Evolutionary conservation across 2,797 vertebrate species (phyloP), one percentile per base, ranked within the genome.

Genomic region (Aselliscus stoliczkanus): DNA sequence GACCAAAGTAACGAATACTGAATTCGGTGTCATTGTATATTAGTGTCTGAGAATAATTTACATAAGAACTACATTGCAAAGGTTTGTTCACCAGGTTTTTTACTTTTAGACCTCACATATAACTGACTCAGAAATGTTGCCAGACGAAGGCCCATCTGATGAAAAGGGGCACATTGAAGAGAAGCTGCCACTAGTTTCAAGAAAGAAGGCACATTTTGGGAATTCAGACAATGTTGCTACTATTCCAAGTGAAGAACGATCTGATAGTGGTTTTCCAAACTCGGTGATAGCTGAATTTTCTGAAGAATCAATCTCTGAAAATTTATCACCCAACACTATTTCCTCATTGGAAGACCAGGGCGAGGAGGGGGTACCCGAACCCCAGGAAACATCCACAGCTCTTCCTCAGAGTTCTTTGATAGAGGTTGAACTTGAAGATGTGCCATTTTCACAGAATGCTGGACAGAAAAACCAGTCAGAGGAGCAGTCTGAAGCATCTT

Each of bases 381-480:
- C 97, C 0, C 97, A 97, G 83, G 98, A 98, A 73, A 73, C 96
- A 12, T 29, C 96, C 44, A n/a, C 94, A 80, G 58, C 96, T 85
- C 94, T 98, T 82, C 95, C 97, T 95, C 98, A 98, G 96, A 98
- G 98, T 62, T 98, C 98, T 86, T 89, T 98, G 70, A 95, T 98
- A 92, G 97, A 98, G 73, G 98, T 98, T 54, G 98, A 98, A 98
- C 96, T 99, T 10, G 98, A 99, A 58, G 98, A 98, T 81, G 98
- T 98, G 93, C 97, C 98, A 50, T 98, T 98, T 93, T 97, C 98
- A 95, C 98, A 98, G 80, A 97, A 97, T 88, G 89, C 98, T 42
- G 98, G 88, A 88, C 98, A 98, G 94, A 98, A 98, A 93, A 98
- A 95, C 72, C 98, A 98, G 88, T 25, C 98, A 44, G 98, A 98